Conservation (phyloP, 2,113 vertebrate species). For the Physeter macrocephalus region DNA sequence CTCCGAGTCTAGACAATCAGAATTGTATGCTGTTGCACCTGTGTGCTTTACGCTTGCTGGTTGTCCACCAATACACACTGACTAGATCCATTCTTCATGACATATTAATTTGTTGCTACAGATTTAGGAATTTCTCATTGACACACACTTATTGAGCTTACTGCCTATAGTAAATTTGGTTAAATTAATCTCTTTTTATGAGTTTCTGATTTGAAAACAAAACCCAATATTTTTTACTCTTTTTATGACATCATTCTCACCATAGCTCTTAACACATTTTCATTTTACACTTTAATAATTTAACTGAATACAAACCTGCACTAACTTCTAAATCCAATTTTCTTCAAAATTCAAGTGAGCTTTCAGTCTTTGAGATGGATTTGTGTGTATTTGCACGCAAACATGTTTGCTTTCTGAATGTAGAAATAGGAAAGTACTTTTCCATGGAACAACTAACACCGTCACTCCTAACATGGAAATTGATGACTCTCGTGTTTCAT, state of each 20-base stretch:
- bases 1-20: conserved; percentile 13
- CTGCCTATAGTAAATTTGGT: not conserved
- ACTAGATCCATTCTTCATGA: not conserved
- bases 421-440: not conserved
- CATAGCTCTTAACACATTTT: not conserved
- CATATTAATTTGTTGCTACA: conserved; percentile 41
- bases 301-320: not conserved
- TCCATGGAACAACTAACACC: not conserved
- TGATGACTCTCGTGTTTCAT: not conserved
- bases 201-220: not conserved
- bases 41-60: no score
- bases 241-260: not conserved
- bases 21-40: not conserved
- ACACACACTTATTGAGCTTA: not conserved
- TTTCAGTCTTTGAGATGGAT: not conserved
- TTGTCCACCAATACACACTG: not conserved
- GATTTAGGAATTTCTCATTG: not conserved
- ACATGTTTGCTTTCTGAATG: not conserved
- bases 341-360: not conserved
- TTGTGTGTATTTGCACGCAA: not conserved
- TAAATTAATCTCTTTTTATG: not conserved
- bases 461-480: not conserved
- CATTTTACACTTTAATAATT: not conserved
- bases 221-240: not conserved
- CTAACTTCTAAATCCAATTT: not conserved